A percentile compares a stretch with the other conserved stretches of the same genome.
Conservation (phyloP, 35 echinoderm and acorn worm species). For the Chiridota heheva region DNA sequence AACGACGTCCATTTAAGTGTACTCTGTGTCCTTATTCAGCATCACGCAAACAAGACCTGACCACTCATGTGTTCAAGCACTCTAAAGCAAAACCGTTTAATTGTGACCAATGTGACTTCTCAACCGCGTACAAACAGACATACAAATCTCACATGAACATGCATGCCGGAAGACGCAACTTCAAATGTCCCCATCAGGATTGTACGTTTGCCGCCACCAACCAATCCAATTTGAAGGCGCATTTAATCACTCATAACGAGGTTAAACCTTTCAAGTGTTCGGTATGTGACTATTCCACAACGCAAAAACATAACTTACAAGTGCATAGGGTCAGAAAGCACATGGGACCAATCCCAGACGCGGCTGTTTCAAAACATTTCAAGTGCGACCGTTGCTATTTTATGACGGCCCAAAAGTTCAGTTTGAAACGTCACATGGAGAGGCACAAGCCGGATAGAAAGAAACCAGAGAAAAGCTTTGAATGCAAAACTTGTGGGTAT, state of each 20-base stretch:
- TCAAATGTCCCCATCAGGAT: conserved; percentile 46
- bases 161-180: conserved; percentile 54
- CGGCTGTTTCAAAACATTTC: too few relatives aligned
- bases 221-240: conserved; percentile 78
- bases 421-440: conserved; percentile 71
- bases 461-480: conserved; percentile 70
- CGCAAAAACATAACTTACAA: conserved; percentile 42
- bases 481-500: conserved; percentile 74
- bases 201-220: conserved; percentile 79
- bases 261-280: conserved; percentile 64
- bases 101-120: conserved; percentile 72
- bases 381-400: conserved; percentile 66
- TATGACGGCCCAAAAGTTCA: conserved; percentile 55
- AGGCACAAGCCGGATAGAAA: conserved; percentile 60
- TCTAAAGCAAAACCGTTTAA: conserved; percentile 41
- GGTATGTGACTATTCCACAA: conserved; percentile 50
- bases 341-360: neutral
- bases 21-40: conserved; percentile 63
- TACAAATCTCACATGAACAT: conserved; percentile 80
- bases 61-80: conserved; percentile 70
- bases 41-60: conserved; percentile 74
- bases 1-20: conserved; percentile 74
- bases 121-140: conserved; percentile 59
- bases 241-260: conserved; percentile 48
- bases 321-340: conserved; percentile 25